These are phyloP conservation scores for Drosophila insularis DNA, from an alignment of 1,140 invertebrate species.

Conservation along the genomic window DNA sequence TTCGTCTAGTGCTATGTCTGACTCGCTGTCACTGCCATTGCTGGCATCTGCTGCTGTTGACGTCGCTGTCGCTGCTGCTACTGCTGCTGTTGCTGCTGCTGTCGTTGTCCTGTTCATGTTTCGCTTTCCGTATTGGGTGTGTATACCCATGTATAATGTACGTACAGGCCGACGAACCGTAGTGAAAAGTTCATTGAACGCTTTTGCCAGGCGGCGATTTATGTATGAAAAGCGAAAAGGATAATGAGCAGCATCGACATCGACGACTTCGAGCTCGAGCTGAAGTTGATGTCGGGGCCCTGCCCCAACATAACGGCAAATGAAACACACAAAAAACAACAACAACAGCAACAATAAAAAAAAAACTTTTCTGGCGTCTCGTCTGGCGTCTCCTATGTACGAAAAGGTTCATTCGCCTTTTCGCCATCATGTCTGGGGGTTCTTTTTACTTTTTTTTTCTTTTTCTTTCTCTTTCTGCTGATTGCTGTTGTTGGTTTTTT, in stretches of 20 bases:
- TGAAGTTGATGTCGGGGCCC: constrained; percentile 47
- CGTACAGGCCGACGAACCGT: constrained; percentile 71
- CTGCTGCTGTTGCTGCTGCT: constrained; percentile 43
- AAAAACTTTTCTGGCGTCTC: constrained; percentile 54
- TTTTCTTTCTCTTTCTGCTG: constrained; percentile 31
- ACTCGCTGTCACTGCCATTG: constrained; percentile 30
- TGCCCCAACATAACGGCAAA: constrained; percentile 63
- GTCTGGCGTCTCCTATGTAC: constrained; percentile 68
- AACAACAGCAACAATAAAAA: constrained; percentile 15
- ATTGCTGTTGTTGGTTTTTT: constrained; percentile 29
- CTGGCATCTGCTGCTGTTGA: constrained; percentile 4
- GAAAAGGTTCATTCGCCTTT: constrained; percentile 82
- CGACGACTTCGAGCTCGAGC: constrained; percentile 4
- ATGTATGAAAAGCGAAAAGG: constrained; percentile 82
- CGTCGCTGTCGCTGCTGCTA: constrained; percentile 28
- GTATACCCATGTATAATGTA: constrained; percentile 50
- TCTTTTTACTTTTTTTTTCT: constrained; percentile 70
- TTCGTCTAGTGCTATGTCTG: constrained; percentile 45
- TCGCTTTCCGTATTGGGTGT: constrained; percentile 82
- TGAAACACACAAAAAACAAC: constrained; percentile 10
- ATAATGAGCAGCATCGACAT: constrained; percentile 65
- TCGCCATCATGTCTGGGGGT: constrained; percentile 71
- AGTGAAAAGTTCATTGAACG: constrained; percentile 78
- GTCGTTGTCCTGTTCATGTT: constrained; percentile 77
- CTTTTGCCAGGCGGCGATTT: constrained; percentile 59